Conservation (phyloP, 2,888 invertebrate species). For the Eupithecia dodoneata region DNA sequence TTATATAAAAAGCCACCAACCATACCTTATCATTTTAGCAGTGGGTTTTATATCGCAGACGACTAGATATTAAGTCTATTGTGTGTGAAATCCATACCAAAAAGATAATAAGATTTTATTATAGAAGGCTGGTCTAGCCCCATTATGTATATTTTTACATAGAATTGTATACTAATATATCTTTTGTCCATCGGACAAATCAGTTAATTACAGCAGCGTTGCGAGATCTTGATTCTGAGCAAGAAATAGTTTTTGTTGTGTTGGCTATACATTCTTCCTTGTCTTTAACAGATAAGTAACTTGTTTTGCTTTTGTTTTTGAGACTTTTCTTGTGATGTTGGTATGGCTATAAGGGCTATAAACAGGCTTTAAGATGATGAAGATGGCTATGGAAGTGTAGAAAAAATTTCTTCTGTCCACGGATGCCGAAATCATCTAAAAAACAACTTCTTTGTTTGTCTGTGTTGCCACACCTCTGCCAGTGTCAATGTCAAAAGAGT, state of each 20-base stretch:
- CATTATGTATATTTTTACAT: neutral
- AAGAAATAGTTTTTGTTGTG: constrained; percentile 9
- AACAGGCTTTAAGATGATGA: neutral
- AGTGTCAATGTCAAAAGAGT: too few relatives aligned
- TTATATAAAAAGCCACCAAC: neutral
- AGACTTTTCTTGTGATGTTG: neutral
- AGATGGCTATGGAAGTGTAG: neutral
- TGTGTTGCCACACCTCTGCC: too few relatives aligned
- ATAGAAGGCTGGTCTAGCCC: neutral
- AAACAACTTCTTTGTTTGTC: neutral
- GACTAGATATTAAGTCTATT: neutral
- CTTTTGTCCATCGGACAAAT: neutral
- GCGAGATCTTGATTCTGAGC: constrained; percentile 9
- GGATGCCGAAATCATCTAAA: neutral
- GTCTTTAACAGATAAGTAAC: constrained; percentile 6
- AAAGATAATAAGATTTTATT: neutral
- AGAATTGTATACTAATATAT: neutral
- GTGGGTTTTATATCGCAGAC: neutral
- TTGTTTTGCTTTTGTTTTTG: constrained; percentile 9
- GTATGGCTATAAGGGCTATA: neutral
- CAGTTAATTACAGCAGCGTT: constrained; percentile 8
- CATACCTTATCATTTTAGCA: neutral
- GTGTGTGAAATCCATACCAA: neutral
- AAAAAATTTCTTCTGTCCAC: neutral
- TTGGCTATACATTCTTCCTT: constrained; percentile 9